A percentile compares a stretch with the other conserved stretches of the same genome.
phyloP scores from a whole-genome alignment of 2,113 vertebrate genomes.

The Crotalus horridus region DNA sequence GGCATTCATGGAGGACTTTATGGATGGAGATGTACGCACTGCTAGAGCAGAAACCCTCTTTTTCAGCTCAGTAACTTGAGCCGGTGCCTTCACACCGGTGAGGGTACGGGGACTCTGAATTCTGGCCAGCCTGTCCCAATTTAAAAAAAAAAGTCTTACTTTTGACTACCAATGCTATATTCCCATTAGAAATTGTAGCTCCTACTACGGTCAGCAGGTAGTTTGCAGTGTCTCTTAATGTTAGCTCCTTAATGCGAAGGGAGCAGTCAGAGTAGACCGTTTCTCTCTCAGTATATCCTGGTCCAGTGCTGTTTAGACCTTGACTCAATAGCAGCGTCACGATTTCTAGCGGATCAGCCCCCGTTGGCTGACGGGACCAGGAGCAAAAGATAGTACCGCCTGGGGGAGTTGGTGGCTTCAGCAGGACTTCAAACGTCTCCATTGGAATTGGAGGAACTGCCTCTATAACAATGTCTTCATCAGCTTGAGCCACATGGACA shows the following conservation, averaged over 20 bases:
- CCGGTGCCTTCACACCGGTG: not conserved
- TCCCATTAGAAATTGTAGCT: fast-evolving
- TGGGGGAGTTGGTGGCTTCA: fast-evolving
- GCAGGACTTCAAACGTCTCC: fast-evolving
- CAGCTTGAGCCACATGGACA: not conserved
- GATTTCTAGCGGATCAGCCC: fast-evolving
- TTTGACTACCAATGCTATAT: fast-evolving
- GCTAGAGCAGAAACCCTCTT: not conserved
- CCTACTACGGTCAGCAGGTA: fast-evolving
- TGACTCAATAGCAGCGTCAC: fast-evolving
- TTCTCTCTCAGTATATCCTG: not conserved
- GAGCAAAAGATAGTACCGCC: fast-evolving
- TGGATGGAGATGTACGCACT: not conserved
- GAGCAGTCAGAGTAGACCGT: not conserved
- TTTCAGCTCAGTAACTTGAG: not conserved
- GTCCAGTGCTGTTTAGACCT: fast-evolving
- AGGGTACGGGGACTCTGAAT: not conserved
- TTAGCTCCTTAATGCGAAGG: not conserved
- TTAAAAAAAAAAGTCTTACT: not conserved
- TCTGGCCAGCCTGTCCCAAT: not conserved
- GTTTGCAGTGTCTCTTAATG: fast-evolving
- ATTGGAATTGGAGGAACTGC: not conserved
- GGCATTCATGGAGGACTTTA: not conserved
- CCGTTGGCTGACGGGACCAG: fast-evolving
- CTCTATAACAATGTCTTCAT: fast-evolving